A percentile compares a stretch with the other conserved stretches of the same genome.
phyloP scores from a whole-genome alignment of 2,113 vertebrate genomes.

The Podarcis muralis region DNA sequence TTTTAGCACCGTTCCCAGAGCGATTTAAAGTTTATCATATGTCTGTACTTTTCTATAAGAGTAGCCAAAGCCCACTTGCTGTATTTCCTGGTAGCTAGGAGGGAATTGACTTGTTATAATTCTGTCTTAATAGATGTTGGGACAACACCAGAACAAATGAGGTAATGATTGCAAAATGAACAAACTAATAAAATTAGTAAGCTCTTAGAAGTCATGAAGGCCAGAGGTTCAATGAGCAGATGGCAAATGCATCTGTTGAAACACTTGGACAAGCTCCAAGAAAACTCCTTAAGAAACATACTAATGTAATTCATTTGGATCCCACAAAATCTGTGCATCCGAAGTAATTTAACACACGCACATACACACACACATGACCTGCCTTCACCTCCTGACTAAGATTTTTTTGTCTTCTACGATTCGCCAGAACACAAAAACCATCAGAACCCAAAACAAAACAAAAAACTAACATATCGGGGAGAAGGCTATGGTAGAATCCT shows the following conservation, averaged over 20 bases:
- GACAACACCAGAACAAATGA: constrained; percentile 24
- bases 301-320: constrained; percentile 40
- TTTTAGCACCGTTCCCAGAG: background rate
- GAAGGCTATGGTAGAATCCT: too few species aligned
- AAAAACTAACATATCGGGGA: too few species aligned
- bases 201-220: constrained; percentile 18
- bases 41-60: background rate
- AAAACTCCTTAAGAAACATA: constrained; percentile 43
- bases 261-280: constrained; percentile 19
- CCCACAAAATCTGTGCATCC: constrained; percentile 29
- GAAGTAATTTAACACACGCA: background rate
- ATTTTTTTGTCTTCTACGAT: too few species aligned
- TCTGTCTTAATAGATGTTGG: constrained; percentile 19
- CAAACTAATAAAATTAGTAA: constrained; percentile 14
- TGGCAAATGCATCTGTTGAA: constrained; percentile 24
- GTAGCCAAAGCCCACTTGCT: background rate
- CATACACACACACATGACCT: too few species aligned
- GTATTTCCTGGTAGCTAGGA: background rate
- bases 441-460: too few species aligned
- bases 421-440: too few species aligned
- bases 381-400: too few species aligned
- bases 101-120: constrained; percentile 20
- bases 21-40: background rate
- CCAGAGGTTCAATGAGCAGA: constrained; percentile 8
- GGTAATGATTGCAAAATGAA: constrained; percentile 9